Percentiles rank a stretch among this genome's conserved stretches.
These are phyloP conservation scores for Phalera bucephala DNA, from an alignment of 2,888 invertebrate species.

Conservation along the genomic window DNA sequence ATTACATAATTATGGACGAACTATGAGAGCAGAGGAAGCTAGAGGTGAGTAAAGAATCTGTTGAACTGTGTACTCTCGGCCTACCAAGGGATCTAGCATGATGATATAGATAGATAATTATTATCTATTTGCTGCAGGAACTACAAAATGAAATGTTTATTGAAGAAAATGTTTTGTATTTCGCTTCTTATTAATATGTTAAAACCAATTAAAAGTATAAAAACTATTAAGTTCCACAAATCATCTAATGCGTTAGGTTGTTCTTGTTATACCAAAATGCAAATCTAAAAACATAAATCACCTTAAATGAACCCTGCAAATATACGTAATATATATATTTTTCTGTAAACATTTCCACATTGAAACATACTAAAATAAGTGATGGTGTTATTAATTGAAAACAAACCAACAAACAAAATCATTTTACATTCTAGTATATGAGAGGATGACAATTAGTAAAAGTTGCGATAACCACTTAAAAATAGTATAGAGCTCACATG, in stretches of 20 bases:
- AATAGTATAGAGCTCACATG: constrained; percentile 23
- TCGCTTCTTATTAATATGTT: constrained; percentile 67
- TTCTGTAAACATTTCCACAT: constrained; percentile 31
- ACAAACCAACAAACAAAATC: constrained; percentile 19
- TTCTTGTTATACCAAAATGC: constrained; percentile 48
- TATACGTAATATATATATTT: constrained; percentile 26
- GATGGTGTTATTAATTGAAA: constrained; percentile 19
- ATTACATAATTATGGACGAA: too few species aligned
- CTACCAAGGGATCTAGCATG: too few species aligned
- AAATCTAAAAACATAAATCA: constrained; percentile 61
- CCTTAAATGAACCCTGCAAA: constrained; percentile 44
- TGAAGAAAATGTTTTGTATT: constrained; percentile 68
- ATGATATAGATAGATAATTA: too few species aligned
- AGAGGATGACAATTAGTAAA: constrained; percentile 15
- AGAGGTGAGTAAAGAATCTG: too few species aligned
- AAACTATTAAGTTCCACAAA: constrained; percentile 63
- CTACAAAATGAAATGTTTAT: too few species aligned
- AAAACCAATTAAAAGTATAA: constrained; percentile 66
- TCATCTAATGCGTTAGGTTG: constrained; percentile 50
- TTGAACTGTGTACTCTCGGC: too few species aligned
- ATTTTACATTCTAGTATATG: constrained; percentile 19
- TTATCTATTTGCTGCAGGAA: too few species aligned
- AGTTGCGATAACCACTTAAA: not conserved
- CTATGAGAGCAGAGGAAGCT: too few species aligned
- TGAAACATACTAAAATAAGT: constrained; percentile 27